These are phyloP conservation scores for Resseliella maxima DNA, from an alignment of 2,888 invertebrate species.

Conservation along the genomic window DNA sequence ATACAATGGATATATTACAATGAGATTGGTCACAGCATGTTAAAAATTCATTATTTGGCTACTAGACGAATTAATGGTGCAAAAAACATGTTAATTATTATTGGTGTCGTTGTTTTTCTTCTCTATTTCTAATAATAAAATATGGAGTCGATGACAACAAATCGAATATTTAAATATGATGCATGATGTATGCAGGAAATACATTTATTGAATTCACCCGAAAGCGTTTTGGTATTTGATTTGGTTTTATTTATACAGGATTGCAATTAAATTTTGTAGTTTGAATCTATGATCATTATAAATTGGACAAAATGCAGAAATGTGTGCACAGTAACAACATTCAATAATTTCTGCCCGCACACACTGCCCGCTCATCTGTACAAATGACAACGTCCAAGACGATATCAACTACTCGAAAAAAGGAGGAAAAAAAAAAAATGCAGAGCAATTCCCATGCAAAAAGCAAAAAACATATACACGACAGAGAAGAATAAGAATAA, in stretches of 20 bases:
- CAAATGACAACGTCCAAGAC: slow-evolving; percentile 3
- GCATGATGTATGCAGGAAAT: not conserved
- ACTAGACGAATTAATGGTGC: too few species aligned
- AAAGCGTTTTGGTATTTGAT: not conserved
- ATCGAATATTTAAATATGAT: not conserved
- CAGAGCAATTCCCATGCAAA: not conserved
- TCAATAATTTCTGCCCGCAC: not conserved
- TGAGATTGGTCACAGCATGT: not conserved
- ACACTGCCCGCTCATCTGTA: not conserved
- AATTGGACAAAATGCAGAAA: not conserved
- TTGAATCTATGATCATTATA: too few species aligned
- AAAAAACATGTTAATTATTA: too few species aligned
- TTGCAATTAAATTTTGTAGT: not conserved
- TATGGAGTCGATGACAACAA: not conserved
- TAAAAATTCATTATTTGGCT: not conserved
- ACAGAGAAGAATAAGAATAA: not conserved
- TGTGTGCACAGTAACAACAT: not conserved
- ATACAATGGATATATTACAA: too few species aligned
- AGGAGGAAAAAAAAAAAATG: too few species aligned
- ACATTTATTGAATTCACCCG: not conserved
- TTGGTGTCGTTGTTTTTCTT: too few species aligned
- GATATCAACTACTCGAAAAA: not conserved
- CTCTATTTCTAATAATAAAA: not conserved
- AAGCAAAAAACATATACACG: not conserved
- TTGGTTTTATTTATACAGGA: not conserved